Conservation (phyloP, 1,140 invertebrate genomes). For the Agrilus planipennis region DNA sequence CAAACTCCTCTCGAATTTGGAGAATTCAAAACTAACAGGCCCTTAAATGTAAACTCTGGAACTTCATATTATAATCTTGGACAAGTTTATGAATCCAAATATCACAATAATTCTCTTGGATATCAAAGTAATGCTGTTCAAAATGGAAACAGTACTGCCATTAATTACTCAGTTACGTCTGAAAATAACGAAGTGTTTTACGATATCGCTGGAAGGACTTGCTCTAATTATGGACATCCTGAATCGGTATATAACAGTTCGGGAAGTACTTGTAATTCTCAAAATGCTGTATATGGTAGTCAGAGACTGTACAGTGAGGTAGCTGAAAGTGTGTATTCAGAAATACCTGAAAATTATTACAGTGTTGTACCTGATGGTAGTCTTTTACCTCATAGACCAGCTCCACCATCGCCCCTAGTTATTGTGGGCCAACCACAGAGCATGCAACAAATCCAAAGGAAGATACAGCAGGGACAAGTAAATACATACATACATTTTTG, state of each 20-base stretch:
- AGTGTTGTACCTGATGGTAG: conserved; percentile 27
- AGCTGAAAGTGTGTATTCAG: conserved; percentile 23
- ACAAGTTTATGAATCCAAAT: no score
- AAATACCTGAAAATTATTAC: conserved; percentile 31
- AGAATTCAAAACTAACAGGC: conserved; percentile 22
- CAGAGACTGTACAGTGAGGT: conserved; percentile 28
- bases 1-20: conserved; percentile 23
- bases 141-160: no score
- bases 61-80: no score
- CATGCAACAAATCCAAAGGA: conserved; percentile 33
- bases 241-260: no score
- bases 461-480: conserved; percentile 30
- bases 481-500: conserved; percentile 7
- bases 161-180: no score
- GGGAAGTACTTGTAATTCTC: conserved; percentile 3
- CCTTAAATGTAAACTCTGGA: no score
- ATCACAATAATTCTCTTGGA: no score
- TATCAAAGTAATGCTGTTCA: no score
- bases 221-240: no score
- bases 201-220: no score
- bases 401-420: conserved; percentile 25
- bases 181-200: no score
- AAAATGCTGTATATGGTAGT: neutral
- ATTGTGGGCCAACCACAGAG: conserved; percentile 25
- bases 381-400: conserved; percentile 30